phyloP scores from a whole-genome alignment of 1,140 invertebrate genomes.

The Calephelis nemesis region DNA sequence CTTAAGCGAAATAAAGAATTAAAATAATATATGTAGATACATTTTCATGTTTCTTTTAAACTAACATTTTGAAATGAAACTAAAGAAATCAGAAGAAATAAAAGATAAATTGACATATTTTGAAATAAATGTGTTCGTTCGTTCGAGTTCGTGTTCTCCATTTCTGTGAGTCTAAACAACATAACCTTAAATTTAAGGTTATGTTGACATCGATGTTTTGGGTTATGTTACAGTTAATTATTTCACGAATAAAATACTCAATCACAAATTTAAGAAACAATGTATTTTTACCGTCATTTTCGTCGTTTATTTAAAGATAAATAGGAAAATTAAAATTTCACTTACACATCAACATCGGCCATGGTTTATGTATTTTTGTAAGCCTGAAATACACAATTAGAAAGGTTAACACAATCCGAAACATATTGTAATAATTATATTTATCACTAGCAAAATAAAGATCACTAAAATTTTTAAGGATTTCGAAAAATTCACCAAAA shows the following conservation, averaged over 20 bases:
- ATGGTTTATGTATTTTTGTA: slow-evolving; percentile 57
- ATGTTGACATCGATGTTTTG: slow-evolving; percentile 50
- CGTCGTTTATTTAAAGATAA: background rate
- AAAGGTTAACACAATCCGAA: slow-evolving; percentile 40
- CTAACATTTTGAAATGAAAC: no score
- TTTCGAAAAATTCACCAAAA: slow-evolving; percentile 50
- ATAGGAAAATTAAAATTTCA: slow-evolving; percentile 42
- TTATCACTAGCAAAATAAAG: slow-evolving; percentile 38
- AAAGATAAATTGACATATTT: no score
- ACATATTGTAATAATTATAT: slow-evolving; percentile 36
- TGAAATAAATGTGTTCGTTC: slow-evolving; percentile 2
- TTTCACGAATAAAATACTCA: background rate
- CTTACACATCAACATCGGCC: slow-evolving; percentile 75
- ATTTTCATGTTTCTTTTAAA: no score
- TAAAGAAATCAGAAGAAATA: no score
- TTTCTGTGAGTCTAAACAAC: no score
- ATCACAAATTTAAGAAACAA: background rate
- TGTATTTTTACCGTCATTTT: background rate
- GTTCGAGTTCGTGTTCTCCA: no score
- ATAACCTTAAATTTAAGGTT: slow-evolving; percentile 42
- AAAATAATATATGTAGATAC: no score
- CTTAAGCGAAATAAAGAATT: no score
- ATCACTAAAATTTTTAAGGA: slow-evolving; percentile 60
- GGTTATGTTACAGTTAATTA: background rate
- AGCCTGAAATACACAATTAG: slow-evolving; percentile 68